A percentile compares a stretch with the other conserved stretches of the same genome.
Evolutionary conservation across 64 coral and sea anemone genomes (phyloP).

Genomic region (Actinia equina): DNA sequence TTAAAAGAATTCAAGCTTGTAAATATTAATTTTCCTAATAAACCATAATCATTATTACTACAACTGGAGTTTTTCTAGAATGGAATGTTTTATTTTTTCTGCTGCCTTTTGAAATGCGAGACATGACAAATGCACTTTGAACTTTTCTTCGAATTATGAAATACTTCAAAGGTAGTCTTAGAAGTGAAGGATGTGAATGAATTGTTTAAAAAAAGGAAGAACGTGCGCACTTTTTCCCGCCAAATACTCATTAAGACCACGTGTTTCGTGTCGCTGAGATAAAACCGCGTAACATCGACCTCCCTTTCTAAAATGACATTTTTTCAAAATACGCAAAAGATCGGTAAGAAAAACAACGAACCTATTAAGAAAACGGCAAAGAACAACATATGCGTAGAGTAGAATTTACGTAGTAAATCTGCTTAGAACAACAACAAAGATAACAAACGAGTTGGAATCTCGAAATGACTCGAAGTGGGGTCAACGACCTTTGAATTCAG

Average conservation of each 20-base stretch:
- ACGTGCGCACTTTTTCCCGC: background rate
- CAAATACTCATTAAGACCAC: background rate
- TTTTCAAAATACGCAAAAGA: background rate
- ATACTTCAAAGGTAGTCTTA: background rate
- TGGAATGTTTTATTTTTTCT: background rate
- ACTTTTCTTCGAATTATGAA: background rate
- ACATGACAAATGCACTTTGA: background rate
- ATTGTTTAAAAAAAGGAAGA: background rate
- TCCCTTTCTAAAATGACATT: too few relatives aligned
- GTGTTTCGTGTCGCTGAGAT: background rate
- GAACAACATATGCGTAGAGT: background rate
- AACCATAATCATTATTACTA: background rate
- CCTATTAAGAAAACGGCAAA: background rate
- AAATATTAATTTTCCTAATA: slow-evolving; percentile 12
- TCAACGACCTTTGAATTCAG: background rate
- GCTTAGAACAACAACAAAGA: background rate
- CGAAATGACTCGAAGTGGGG: background rate
- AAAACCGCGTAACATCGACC: background rate
- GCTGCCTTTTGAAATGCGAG: background rate
- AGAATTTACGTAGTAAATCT: background rate
- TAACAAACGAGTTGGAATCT: slow-evolving; percentile 1
- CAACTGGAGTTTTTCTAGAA: background rate
- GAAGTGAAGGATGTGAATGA: background rate
- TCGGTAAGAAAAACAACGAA: background rate
- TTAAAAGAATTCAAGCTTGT: slow-evolving; percentile 14